Conservation (phyloP, 2,797 vertebrate genomes). For the Pterois miles region DNA sequence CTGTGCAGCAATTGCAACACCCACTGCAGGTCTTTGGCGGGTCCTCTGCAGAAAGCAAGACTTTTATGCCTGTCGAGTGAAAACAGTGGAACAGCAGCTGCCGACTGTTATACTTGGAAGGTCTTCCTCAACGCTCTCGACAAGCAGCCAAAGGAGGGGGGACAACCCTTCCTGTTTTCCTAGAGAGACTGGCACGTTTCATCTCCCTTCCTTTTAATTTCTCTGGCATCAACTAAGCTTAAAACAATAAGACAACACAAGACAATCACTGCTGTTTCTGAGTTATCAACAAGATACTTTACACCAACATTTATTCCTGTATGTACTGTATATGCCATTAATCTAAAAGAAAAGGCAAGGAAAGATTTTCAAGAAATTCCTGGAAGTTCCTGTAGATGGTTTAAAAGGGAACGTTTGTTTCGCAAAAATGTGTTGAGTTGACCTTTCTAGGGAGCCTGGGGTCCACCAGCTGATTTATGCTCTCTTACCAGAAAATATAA, state of each 20-base stretch:
- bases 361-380: not conserved
- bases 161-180: not conserved
- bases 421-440: not conserved
- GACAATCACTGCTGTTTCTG: not conserved
- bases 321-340: not conserved
- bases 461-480: not conserved
- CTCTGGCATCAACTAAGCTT: not conserved
- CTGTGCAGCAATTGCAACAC: constrained; percentile 27
- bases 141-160: not conserved
- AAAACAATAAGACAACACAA: not conserved
- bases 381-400: not conserved
- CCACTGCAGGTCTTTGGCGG: constrained; percentile 10
- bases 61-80: constrained; percentile 11
- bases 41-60: constrained; percentile 10
- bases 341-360: not conserved
- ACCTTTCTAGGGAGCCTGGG: not conserved
- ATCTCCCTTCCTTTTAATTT: not conserved
- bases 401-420: not conserved
- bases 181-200: not conserved
- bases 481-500: constrained; percentile 10
- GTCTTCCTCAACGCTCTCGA: constrained; percentile 6
- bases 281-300: constrained; percentile 2
- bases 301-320: not conserved
- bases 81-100: constrained; percentile 21
- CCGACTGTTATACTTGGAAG: constrained; percentile 1